These are phyloP conservation scores for Bicyclus anynana DNA, from an alignment of 1,140 invertebrate species.

Conservation along the genomic window DNA sequence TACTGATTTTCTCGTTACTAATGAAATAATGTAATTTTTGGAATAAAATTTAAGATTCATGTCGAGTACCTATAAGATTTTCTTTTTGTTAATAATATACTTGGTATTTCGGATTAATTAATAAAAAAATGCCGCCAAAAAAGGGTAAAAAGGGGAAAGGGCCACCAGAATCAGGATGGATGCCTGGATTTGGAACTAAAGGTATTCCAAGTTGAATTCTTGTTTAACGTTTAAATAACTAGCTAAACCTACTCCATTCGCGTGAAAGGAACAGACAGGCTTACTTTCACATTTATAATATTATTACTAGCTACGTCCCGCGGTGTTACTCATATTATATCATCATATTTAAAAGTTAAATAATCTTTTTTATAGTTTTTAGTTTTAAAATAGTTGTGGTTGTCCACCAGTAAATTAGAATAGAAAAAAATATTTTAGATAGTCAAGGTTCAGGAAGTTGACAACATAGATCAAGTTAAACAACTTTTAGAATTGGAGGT, in stretches of 20 bases:
- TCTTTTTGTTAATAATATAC: constrained; percentile 30
- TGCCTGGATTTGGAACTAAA: constrained; percentile 66
- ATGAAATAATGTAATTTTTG: not conserved
- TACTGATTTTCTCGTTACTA: not conserved
- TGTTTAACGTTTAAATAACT: no score
- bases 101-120: constrained; percentile 11
- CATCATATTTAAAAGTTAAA: no score
- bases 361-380: no score
- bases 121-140: constrained; percentile 54
- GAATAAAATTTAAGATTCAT: constrained; percentile 33
- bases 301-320: no score
- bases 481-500: constrained; percentile 12
- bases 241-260: no score
- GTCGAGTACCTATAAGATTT: constrained; percentile 50
- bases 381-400: no score
- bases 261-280: no score
- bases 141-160: constrained; percentile 51
- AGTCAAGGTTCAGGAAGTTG: not conserved
- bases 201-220: constrained; percentile 31
- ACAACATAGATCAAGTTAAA: not conserved
- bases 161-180: constrained; percentile 65
- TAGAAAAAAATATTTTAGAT: not conserved
- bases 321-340: no score
- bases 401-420: no score
- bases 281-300: no score